Conservation (phyloP, 2,888 invertebrate genomes). For the Artemia sinica region DNA sequence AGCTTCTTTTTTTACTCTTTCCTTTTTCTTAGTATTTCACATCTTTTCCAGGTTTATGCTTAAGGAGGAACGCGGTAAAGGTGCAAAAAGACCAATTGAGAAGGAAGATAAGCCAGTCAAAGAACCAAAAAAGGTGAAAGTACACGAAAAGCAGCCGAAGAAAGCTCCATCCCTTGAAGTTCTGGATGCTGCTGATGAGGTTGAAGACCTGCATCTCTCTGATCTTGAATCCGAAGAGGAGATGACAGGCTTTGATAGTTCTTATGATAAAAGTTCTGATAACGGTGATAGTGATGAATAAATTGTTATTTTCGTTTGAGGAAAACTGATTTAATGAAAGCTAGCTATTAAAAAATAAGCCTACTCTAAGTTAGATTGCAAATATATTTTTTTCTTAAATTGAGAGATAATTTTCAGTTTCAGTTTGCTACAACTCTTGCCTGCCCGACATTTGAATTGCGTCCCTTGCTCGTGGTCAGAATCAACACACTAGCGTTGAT, state of each 20-base stretch:
- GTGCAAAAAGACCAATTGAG: not conserved
- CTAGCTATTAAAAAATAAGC: too few relatives aligned
- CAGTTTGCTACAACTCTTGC: too few relatives aligned
- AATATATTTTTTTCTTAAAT: too few relatives aligned
- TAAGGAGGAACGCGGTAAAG: not conserved
- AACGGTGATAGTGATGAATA: conserved; percentile 3
- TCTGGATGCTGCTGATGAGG: not conserved
- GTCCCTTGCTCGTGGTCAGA: too few relatives aligned
- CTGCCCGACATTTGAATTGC: too few relatives aligned
- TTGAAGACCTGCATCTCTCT: conserved; percentile 1
- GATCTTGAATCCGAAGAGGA: conserved; percentile 2
- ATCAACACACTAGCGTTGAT: too few relatives aligned
- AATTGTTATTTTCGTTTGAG: not conserved
- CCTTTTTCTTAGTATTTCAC: not conserved
- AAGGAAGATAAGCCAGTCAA: not conserved
- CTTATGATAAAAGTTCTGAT: not conserved
- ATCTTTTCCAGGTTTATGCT: not conserved
- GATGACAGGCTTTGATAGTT: not conserved
- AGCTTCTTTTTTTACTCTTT: not conserved
- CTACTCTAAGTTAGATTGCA: too few relatives aligned
- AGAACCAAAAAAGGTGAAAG: not conserved
- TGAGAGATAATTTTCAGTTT: too few relatives aligned
- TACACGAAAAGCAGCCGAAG: not conserved
- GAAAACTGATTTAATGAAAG: too few relatives aligned
- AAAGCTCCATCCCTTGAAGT: not conserved